phyloP scores from a whole-genome alignment of 2,113 vertebrate genomes.

The Melanotaenia duboulayi region DNA sequence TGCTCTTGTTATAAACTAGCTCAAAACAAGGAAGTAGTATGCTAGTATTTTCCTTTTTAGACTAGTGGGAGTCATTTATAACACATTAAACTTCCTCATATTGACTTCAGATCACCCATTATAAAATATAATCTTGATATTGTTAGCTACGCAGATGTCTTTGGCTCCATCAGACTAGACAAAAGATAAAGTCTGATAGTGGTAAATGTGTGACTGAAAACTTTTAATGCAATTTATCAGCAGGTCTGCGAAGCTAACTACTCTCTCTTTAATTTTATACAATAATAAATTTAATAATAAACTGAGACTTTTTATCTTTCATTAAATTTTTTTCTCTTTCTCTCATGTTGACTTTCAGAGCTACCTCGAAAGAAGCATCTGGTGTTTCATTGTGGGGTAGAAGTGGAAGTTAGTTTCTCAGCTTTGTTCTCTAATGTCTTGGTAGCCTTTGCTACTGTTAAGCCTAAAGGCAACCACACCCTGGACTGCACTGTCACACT shows the following conservation, averaged over 20 bases:
- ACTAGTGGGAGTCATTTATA: constrained; percentile 3
- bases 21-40: constrained; percentile 28
- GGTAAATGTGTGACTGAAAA: constrained; percentile 1
- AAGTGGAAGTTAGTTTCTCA: constrained; percentile 84
- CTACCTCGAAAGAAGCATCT: constrained; percentile 65
- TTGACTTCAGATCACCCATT: background rate
- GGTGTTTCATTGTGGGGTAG: constrained; percentile 79
- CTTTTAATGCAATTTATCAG: background rate
- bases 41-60: constrained; percentile 1
- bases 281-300: background rate
- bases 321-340: background rate
- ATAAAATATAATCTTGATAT: background rate
- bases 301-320: background rate
- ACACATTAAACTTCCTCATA: constrained; percentile 23
- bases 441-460: constrained; percentile 82
- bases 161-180: background rate
- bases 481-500: constrained; percentile 79
- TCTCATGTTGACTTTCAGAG: constrained; percentile 70
- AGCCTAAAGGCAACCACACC: constrained; percentile 29
- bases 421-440: constrained; percentile 88
- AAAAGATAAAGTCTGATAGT: constrained; percentile 1
- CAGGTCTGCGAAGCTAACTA: background rate
- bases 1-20: background rate
- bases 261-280: background rate
- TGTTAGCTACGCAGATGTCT: background rate